A percentile compares a stretch with the other conserved stretches of the same genome.
Evolutionary conservation across 1,140 invertebrate species (phyloP).

Genomic region (Notospermus geniculatus): DNA sequence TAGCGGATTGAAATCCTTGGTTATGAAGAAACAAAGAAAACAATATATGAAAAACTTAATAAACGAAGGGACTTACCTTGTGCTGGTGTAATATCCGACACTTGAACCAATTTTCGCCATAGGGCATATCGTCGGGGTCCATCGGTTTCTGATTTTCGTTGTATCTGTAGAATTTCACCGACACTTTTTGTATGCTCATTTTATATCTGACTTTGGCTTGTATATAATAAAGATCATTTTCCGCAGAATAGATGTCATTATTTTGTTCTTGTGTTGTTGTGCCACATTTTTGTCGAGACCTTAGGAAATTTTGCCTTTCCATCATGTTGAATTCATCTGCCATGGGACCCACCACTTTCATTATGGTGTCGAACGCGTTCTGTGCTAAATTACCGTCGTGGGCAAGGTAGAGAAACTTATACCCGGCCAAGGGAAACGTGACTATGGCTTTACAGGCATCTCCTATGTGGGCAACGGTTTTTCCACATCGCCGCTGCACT

Average conservation of each 20-base stretch:
- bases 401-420: conserved; percentile 5
- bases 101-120: conserved; percentile 10
- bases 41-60: too few species aligned
- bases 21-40: neutral
- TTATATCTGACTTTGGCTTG: conserved; percentile 3
- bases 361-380: conserved; percentile 9
- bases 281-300: neutral
- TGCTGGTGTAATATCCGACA: conserved; percentile 8
- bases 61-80: neutral
- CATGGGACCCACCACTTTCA: conserved; percentile 7
- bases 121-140: conserved; percentile 8
- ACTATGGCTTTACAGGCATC: conserved; percentile 9
- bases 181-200: conserved; percentile 11
- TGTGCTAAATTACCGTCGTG: conserved; percentile 8
- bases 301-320: conserved; percentile 7
- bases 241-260: neutral
- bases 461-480: conserved; percentile 4
- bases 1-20: conserved; percentile 1
- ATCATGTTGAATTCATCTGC: conserved; percentile 10
- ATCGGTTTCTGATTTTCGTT: conserved; percentile 9
- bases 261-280: conserved; percentile 4
- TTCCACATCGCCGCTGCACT: conserved; percentile 6
- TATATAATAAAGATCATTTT: conserved; percentile 9
- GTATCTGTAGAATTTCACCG: conserved; percentile 10
- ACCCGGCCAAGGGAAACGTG: conserved; percentile 5